A percentile compares a stretch with the other conserved stretches of the same genome.
Evolutionary conservation across 2,113 vertebrate species (phyloP).

Genomic region (Micronisus gabar): DNA sequence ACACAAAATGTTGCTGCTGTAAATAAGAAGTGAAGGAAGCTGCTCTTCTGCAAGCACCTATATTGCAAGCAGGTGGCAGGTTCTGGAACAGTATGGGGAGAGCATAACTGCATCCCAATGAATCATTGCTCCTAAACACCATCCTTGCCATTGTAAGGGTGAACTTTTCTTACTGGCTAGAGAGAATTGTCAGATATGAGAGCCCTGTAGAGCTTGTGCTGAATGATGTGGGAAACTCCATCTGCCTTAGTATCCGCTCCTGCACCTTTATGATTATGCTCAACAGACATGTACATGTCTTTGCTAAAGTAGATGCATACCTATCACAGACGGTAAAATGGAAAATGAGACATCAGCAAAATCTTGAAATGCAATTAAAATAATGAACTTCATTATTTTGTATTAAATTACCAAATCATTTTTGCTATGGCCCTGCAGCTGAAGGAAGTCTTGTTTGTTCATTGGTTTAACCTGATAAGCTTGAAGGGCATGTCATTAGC

Average conservation of each 20-base stretch:
- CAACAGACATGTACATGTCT: background rate
- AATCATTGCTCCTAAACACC: background rate
- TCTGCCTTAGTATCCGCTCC: background rate
- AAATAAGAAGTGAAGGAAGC: background rate
- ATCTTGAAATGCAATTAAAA: background rate
- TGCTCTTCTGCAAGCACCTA: background rate
- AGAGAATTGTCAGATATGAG: background rate
- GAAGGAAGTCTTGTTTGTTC: slow-evolving; percentile 14
- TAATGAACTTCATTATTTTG: background rate
- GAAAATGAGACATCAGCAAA: background rate
- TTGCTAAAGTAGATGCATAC: background rate
- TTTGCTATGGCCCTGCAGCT: background rate
- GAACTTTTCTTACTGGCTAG: background rate
- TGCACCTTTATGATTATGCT: background rate
- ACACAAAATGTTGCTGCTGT: background rate
- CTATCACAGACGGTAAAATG: background rate
- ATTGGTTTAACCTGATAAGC: slow-evolving; percentile 14
- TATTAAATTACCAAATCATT: background rate
- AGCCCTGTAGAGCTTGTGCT: background rate
- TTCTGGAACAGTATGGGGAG: background rate
- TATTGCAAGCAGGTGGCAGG: background rate
- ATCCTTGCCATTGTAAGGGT: background rate
- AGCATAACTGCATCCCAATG: background rate
- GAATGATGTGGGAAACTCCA: background rate
- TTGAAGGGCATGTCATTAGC: background rate